phyloP scores from a whole-genome alignment of 2,888 invertebrate genomes.

The Athalia cordata region DNA sequence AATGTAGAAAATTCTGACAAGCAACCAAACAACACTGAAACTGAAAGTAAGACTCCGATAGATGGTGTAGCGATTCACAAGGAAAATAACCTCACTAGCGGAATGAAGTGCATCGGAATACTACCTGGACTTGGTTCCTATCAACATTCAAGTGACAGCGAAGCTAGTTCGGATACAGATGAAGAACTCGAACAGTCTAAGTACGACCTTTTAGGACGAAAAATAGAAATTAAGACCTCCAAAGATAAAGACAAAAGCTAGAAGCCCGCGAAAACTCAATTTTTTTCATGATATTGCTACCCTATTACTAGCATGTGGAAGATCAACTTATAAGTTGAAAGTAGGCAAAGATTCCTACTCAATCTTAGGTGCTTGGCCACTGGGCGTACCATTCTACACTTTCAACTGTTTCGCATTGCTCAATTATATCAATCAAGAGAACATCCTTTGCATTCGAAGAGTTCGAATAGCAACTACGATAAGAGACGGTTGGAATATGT shows the following conservation, averaged over 20 bases:
- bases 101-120: slow-evolving; percentile 83
- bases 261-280: slow-evolving; percentile 37
- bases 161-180: slow-evolving; percentile 82
- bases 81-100: slow-evolving; percentile 51
- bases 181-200: slow-evolving; percentile 76
- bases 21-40: slow-evolving; percentile 64
- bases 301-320: not conserved
- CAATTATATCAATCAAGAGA: not conserved
- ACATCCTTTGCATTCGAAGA: not conserved
- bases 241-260: slow-evolving; percentile 60
- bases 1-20: slow-evolving; percentile 58
- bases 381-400: not conserved
- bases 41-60: slow-evolving; percentile 63
- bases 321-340: not conserved
- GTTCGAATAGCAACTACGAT: not conserved
- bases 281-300: not conserved
- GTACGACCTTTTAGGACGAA: slow-evolving; percentile 73
- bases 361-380: not conserved
- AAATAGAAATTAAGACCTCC: slow-evolving; percentile 58
- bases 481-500: not conserved
- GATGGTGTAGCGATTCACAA: slow-evolving; percentile 50
- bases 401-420: not conserved
- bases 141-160: slow-evolving; percentile 81
- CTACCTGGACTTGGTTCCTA: slow-evolving; percentile 90
- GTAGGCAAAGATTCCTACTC: slow-evolving; percentile 16